These are phyloP conservation scores for Crematogaster levior DNA, from an alignment of 2,888 invertebrate genomes.

Conservation along the genomic window DNA sequence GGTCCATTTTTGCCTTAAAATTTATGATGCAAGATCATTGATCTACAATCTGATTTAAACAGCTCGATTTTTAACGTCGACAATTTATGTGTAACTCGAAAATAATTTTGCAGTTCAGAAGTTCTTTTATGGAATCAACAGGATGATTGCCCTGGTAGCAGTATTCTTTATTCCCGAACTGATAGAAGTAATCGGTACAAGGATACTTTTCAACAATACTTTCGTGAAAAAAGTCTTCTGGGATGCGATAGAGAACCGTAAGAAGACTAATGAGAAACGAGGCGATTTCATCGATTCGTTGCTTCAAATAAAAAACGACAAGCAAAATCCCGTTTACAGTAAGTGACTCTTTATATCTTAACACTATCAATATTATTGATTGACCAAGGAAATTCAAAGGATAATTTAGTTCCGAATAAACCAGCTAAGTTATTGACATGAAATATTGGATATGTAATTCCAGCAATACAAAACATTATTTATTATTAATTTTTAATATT, in stretches of 20 bases:
- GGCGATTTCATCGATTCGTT: slow-evolving; percentile 82
- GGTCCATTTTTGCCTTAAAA: not conserved
- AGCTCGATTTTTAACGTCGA: not conserved
- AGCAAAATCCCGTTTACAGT: slow-evolving; percentile 81
- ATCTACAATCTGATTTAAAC: not conserved
- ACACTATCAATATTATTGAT: slow-evolving; percentile 6
- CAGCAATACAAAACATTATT: not conserved
- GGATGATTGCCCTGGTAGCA: slow-evolving; percentile 81
- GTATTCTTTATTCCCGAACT: slow-evolving; percentile 82
- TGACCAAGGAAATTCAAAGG: not conserved
- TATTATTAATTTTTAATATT: not conserved
- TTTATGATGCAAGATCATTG: not conserved
- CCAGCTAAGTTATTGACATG: not conserved
- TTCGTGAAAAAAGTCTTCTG: slow-evolving; percentile 81
- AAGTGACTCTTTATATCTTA: slow-evolving; percentile 51
- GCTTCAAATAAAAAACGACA: slow-evolving; percentile 78
- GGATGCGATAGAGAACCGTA: slow-evolving; percentile 77
- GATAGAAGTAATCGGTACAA: slow-evolving; percentile 78
- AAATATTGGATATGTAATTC: not conserved
- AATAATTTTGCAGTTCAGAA: slow-evolving; percentile 72
- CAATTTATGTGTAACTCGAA: not conserved
- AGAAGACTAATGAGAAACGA: slow-evolving; percentile 75
- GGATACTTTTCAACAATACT: slow-evolving; percentile 77
- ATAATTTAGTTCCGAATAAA: not conserved
- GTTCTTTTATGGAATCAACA: slow-evolving; percentile 81